Evolutionary conservation across 1,140 invertebrate species (phyloP).

Genomic region (Drosophila fuyamai): DNA sequence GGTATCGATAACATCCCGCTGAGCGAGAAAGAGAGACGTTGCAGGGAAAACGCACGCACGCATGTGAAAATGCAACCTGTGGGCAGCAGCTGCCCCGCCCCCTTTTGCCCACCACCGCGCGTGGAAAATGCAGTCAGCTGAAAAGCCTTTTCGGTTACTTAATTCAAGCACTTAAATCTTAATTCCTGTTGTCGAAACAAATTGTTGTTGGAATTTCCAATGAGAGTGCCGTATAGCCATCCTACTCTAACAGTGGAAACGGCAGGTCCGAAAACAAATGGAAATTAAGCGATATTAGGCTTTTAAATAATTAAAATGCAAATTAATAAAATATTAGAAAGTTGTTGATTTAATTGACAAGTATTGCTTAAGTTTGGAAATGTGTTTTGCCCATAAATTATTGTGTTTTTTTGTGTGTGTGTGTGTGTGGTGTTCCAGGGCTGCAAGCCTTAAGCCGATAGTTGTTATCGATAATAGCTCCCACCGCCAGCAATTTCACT

Average conservation of each 20-base stretch:
- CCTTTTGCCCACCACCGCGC: slow-evolving; percentile 8
- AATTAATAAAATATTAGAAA: slow-evolving; percentile 32
- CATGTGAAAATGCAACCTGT: slow-evolving; percentile 69
- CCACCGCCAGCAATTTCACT: slow-evolving; percentile 38
- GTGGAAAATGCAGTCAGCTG: slow-evolving; percentile 44
- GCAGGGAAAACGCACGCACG: slow-evolving; percentile 56
- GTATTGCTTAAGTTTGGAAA: slow-evolving; percentile 26
- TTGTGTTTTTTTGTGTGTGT: slow-evolving; percentile 3
- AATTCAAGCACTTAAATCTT: slow-evolving; percentile 34
- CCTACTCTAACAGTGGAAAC: slow-evolving; percentile 42
- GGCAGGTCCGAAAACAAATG: slow-evolving; percentile 50
- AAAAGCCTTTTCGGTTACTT: slow-evolving; percentile 15
- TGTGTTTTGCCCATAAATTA: slow-evolving; percentile 17
- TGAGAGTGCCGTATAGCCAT: slow-evolving; percentile 55
- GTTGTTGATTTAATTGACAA: not conserved
- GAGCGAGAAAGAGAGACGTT: slow-evolving; percentile 2
- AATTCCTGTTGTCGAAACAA: slow-evolving; percentile 55
- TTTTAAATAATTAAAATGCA: not conserved
- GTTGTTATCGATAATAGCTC: slow-evolving; percentile 43
- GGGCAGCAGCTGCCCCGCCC: slow-evolving; percentile 18
- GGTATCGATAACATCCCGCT: slow-evolving; percentile 70
- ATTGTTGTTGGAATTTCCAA: slow-evolving; percentile 80
- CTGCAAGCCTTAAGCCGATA: slow-evolving; percentile 15
- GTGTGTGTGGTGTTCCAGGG: slow-evolving; percentile 41
- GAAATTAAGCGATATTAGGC: slow-evolving; percentile 1